Evolutionary conservation across 2,797 vertebrate genomes (phyloP).

Genomic region (Babyrousa celebensis): DNA sequence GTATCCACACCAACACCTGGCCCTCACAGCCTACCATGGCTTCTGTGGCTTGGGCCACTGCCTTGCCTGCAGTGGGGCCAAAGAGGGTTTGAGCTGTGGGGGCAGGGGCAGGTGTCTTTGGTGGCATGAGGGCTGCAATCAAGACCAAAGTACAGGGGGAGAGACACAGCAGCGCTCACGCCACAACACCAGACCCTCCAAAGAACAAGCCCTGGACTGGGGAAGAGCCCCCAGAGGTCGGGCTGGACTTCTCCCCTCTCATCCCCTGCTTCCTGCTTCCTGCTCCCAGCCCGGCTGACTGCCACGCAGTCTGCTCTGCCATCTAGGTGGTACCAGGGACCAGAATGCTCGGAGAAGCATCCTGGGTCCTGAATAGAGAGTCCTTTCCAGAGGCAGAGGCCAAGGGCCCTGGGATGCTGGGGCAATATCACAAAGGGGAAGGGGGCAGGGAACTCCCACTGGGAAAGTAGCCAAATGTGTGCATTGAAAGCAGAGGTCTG

Average conservation of each 20-base stretch:
- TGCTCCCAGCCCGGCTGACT: background rate
- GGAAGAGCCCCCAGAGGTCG: background rate
- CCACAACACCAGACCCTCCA: no score
- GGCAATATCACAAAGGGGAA: background rate
- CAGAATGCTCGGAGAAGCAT: background rate
- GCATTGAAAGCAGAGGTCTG: background rate
- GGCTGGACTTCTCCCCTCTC: background rate
- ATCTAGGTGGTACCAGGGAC: background rate
- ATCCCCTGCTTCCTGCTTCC: background rate
- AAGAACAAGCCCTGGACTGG: background rate
- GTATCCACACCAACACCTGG: fast-evolving
- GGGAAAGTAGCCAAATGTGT: background rate
- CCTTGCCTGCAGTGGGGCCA: background rate
- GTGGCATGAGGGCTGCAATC: background rate
- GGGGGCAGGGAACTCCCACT: background rate
- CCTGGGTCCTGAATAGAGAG: background rate
- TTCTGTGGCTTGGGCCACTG: background rate
- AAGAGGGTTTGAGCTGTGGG: background rate
- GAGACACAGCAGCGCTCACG: background rate
- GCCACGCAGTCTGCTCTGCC: no score
- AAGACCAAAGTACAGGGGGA: background rate
- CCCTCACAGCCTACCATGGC: background rate
- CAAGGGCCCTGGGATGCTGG: no score
- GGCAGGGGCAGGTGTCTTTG: background rate
- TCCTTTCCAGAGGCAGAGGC: background rate